A percentile compares a stretch with the other conserved stretches of the same genome.
Conservation (phyloP, 64 coral and sea anemone species). For the Anthopleura sola region DNA sequence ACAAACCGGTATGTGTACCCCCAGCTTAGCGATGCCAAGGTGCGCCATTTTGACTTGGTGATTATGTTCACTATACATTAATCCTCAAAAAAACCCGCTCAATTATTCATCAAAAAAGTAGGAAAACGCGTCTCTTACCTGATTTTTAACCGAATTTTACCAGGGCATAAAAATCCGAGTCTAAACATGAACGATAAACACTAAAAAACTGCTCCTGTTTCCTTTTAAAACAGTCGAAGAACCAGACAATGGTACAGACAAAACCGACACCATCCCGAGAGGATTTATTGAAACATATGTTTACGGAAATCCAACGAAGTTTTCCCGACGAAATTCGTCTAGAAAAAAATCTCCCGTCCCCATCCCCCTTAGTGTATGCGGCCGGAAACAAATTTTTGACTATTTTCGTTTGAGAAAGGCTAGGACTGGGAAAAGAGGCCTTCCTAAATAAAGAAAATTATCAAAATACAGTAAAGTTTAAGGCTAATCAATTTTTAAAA, state of each 20-base stretch:
- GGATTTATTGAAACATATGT: background rate
- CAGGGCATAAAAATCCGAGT: background rate
- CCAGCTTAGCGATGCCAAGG: background rate
- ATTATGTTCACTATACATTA: background rate
- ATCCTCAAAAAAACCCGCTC: background rate
- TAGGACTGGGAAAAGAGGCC: too few species aligned
- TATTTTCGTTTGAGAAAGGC: too few species aligned
- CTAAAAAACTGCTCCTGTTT: background rate
- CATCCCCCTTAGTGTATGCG: too few species aligned
- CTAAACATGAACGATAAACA: background rate
- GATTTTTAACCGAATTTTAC: background rate
- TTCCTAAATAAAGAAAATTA: too few species aligned
- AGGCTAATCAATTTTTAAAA: too few species aligned
- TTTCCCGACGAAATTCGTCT: background rate
- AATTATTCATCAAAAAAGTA: background rate
- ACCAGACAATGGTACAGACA: slow-evolving; percentile 17
- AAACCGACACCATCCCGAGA: background rate
- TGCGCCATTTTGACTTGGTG: background rate
- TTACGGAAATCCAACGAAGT: background rate
- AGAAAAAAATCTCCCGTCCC: too few species aligned
- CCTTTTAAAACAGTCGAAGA: background rate
- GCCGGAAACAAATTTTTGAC: too few species aligned
- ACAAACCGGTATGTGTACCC: background rate
- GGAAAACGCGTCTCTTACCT: background rate
- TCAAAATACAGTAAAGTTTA: too few species aligned